Conservation (phyloP, 2,113 vertebrate genomes). For the Terrapene triunguis region DNA sequence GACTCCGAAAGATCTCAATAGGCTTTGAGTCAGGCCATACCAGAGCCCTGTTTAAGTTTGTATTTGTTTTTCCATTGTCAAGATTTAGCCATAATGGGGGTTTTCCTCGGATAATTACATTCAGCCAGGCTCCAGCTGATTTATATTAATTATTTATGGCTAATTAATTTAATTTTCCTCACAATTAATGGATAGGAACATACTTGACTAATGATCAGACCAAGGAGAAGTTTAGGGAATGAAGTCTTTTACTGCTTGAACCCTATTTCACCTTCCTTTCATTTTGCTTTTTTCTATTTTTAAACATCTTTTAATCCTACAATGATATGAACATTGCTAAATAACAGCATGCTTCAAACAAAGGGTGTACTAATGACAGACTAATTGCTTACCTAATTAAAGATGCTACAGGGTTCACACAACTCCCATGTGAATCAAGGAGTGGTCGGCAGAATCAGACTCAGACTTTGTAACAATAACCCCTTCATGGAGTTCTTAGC, state of each 20-base stretch:
- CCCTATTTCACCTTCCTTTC: background rate
- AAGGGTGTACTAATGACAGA: background rate
- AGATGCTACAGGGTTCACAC: background rate
- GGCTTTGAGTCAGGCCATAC: rapidly evolving
- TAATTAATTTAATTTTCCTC: background rate
- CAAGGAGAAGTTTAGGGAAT: background rate
- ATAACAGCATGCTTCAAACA: background rate
- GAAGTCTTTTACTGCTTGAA: background rate
- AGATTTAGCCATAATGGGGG: background rate
- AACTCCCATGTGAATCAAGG: background rate
- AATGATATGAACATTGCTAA: background rate
- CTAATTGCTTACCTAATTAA: background rate
- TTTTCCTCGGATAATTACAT: background rate
- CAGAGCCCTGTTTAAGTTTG: rapidly evolving
- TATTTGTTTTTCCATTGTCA: background rate
- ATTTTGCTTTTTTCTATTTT: background rate
- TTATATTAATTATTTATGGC: background rate
- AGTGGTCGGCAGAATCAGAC: background rate
- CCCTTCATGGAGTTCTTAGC: background rate
- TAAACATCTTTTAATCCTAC: background rate
- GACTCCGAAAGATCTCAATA: background rate
- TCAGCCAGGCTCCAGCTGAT: background rate
- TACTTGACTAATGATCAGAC: background rate
- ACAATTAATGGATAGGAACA: background rate
- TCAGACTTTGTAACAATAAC: background rate